phyloP scores from a whole-genome alignment of 2,888 invertebrate species.

The Drosophila yooni region DNA sequence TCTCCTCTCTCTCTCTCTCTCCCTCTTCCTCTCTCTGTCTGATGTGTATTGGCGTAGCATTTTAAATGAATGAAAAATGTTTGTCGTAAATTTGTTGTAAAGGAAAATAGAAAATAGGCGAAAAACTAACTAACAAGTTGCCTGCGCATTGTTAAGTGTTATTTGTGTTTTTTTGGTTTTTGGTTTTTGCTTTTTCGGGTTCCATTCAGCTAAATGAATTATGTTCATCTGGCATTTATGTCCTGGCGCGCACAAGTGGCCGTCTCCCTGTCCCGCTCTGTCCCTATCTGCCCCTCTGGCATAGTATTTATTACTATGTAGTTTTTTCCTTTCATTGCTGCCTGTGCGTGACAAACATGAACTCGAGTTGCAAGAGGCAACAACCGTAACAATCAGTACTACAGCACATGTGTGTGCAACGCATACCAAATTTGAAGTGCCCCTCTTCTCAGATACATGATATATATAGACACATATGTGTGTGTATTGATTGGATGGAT shows the following conservation, averaged over 20 bases:
- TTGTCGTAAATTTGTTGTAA: slow-evolving; percentile 71
- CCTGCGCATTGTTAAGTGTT: slow-evolving; percentile 70
- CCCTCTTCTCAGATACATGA: slow-evolving; percentile 20
- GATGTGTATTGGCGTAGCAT: slow-evolving; percentile 67
- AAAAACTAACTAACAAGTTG: slow-evolving; percentile 19
- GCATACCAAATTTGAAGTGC: slow-evolving; percentile 33
- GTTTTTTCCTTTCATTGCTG: slow-evolving; percentile 20
- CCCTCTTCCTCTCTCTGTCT: background rate
- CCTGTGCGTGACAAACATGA: slow-evolving; percentile 60
- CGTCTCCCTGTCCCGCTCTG: background rate
- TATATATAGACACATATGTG: background rate
- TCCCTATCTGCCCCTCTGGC: background rate
- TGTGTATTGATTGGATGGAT: slow-evolving; percentile 13
- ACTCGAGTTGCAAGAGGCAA: slow-evolving; percentile 42
- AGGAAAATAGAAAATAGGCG: slow-evolving; percentile 14
- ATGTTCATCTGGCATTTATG: slow-evolving; percentile 68
- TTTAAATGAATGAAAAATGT: slow-evolving; percentile 81
- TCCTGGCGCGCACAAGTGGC: slow-evolving; percentile 56
- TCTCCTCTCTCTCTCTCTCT: background rate
- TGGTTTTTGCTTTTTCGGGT: background rate
- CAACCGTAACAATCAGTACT: slow-evolving; percentile 48
- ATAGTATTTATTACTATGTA: slow-evolving; percentile 11
- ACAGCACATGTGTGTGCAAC: slow-evolving; percentile 28
- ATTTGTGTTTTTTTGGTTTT: slow-evolving; percentile 17
- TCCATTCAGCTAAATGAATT: slow-evolving; percentile 51